These are phyloP conservation scores for Sciurus carolinensis DNA, from an alignment of 2,797 vertebrate genomes.

Conservation along the genomic window DNA sequence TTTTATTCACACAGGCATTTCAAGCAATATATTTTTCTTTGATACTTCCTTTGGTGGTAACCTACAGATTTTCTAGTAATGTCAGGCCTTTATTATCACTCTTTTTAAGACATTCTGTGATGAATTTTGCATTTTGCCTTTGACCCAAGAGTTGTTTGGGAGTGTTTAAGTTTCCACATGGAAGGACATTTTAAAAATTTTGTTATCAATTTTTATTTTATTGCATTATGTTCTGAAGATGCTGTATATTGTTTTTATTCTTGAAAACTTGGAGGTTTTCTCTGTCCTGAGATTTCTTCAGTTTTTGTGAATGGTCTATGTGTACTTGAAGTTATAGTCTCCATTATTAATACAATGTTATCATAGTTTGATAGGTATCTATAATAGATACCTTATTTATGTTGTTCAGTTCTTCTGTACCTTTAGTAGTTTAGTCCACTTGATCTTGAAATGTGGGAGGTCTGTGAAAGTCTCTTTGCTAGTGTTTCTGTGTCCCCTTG, in stretches of 20 bases:
- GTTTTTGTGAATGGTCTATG: conserved; percentile 18
- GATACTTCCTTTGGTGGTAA: conserved; percentile 27
- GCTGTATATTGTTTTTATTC: conserved; percentile 53
- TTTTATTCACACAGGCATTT: conserved; percentile 51
- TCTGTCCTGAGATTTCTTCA: neutral
- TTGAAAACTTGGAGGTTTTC: conserved; percentile 49
- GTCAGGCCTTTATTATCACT: conserved; percentile 38
- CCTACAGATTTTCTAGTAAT: conserved; percentile 10
- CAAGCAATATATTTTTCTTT: neutral
- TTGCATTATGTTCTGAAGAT: conserved; percentile 45
- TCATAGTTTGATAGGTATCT: conserved; percentile 10
- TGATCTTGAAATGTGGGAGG: conserved; percentile 60
- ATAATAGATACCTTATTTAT: neutral
- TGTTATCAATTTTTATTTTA: conserved; percentile 61
- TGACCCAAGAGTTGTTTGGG: conserved; percentile 38
- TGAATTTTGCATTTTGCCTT: conserved; percentile 56
- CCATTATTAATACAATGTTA: neutral
- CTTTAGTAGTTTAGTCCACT: conserved; percentile 44
- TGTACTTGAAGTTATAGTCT: conserved; percentile 19
- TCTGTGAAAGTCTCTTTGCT: conserved; percentile 58
- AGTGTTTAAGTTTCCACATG: neutral
- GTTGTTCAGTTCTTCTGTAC: conserved; percentile 31
- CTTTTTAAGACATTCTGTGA: conserved; percentile 59
- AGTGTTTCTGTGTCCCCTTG: conserved; percentile 46
- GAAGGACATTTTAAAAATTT: conserved; percentile 42